Base-by-base conservation (phyloP, 1,140 invertebrate species). In the Micrasema longulum region DNA sequence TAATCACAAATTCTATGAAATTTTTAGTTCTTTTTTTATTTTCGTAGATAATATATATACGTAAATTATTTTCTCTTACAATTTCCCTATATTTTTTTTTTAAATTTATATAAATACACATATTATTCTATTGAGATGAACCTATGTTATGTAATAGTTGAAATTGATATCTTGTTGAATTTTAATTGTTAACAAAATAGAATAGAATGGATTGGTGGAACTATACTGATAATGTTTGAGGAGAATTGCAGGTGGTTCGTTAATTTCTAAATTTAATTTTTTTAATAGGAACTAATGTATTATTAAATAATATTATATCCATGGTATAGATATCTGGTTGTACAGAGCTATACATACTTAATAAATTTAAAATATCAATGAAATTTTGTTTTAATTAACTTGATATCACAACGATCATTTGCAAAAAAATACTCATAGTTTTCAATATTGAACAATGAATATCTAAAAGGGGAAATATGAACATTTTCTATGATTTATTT, bases 261-360 rank as follows among this genome's bases (percentile, higher is more conserved):
- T 71, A 64, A 69, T 75, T 64, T 75, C 69, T 71, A 75, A 75
- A 75, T 75, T 60, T 71, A 45, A 71, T 74, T 70, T 71, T 74
- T 75, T 75, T 52, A 71, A 72, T 72, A 75, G 66, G 57, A 75
- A 71, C 69, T 75, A 75, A 74, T 70, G 68, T 74, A 74, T 70
- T 43, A 57, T 74, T 70, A 57, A 41, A 74, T 50, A 52, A 70
- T 75, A 75, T 75, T 71, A 70, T 74, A 75, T 75, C 66, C 69
- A 60, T 50, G 55, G 73, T 75, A 75, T 75, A 71, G 73, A 55
- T 57, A 71, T 75, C 73, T 75, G 73, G 73, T 75, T 75, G 62
- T 75, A 75, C 73, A 75, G 73, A 75, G 57, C 65, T 71, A 75
- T 75, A 72, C 73, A 53, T 72, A 71, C 69, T 75, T 75, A 75